These are phyloP conservation scores for Parapristionchus giblindavisi DNA, from an alignment of 2,888 invertebrate genomes.

Conservation along the genomic window DNA sequence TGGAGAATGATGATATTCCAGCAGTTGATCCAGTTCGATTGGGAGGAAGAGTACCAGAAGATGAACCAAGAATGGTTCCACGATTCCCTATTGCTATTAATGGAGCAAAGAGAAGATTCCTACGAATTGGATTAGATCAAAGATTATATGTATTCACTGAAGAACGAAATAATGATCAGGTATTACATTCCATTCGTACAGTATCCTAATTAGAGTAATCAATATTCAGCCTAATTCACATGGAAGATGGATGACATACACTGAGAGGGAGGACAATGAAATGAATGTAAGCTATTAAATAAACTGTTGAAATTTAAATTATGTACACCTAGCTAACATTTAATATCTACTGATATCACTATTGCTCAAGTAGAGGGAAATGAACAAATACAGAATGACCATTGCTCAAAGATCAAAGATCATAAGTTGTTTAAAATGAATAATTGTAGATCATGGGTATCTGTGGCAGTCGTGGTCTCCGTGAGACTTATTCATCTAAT, in stretches of 20 bases:
- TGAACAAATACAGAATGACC: too few relatives aligned
- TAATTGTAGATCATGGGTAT: conserved; percentile 1
- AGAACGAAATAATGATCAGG: background rate
- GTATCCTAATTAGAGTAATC: background rate
- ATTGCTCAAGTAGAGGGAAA: too few relatives aligned
- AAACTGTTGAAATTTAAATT: too few relatives aligned
- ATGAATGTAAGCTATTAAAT: background rate
- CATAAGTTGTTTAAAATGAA: too few relatives aligned
- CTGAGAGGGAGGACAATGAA: background rate
- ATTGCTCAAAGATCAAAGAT: too few relatives aligned
- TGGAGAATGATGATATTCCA: conserved; percentile 21
- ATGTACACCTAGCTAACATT: too few relatives aligned
- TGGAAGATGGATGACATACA: conserved; percentile 27
- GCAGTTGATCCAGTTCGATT: conserved; percentile 17
- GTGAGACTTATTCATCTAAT: conserved; percentile 26
- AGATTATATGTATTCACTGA: conserved; percentile 21
- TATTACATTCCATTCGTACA: conserved; percentile 9
- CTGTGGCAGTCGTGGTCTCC: conserved; percentile 20
- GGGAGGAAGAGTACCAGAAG: conserved; percentile 3
- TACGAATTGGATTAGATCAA: conserved; percentile 8
- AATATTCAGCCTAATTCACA: background rate
- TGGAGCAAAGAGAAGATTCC: conserved; percentile 32
- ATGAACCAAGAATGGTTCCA: background rate
- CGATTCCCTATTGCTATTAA: conserved; percentile 34
- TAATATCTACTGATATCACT: too few relatives aligned